Evolutionary conservation across 2,113 vertebrate genomes (phyloP), one percentile per base, ranked within the genome.

Genomic region (Bothrops jararaca): DNA sequence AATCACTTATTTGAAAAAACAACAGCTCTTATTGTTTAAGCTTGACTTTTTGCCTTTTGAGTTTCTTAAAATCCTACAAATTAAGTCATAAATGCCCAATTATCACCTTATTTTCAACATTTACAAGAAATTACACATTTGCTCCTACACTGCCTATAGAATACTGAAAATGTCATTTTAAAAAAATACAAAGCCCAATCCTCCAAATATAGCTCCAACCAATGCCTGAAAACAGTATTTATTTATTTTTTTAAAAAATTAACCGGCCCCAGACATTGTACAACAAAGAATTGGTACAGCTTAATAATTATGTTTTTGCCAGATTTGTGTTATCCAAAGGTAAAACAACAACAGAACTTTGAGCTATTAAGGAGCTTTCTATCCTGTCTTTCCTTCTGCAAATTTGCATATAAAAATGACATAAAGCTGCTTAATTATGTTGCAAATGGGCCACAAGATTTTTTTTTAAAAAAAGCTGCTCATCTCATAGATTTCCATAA

Each of bases 291-390:
- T 5, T 50, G 26, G 45, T 1, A 0, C 24, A 93, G 69, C 26
- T 11, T 69, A 93, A 91, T 69, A 93, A 91, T 89, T 85, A 91
- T 86, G 52, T 34, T 29, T 90, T 57, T 57, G 18, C 29, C 52
- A 2, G 56, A 29, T 56, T 39, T 90, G 42, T 26, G 1, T 91
- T 1, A 86, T 88, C 69, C 3, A 0, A 56, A 69, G 24, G 9
- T 90, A 18, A 90, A 88, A 89, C 45, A 54, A 85, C 10, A 85
- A 85, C 86, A 85, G n/a, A 89, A 94, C 85, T 85, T 85, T 45
- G 85, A 50, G 89, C 54, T n/a, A 13, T 94, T 91, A 89, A 94
- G 64, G 85, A 48, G 45, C 34, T 64, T 92, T 91, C 24, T 54
- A 42, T 22, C 22, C 54, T 85, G 15, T 60, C 26, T 45, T 64